Conservation (phyloP, 1,140 invertebrate species). For the Euwallacea similis region DNA sequence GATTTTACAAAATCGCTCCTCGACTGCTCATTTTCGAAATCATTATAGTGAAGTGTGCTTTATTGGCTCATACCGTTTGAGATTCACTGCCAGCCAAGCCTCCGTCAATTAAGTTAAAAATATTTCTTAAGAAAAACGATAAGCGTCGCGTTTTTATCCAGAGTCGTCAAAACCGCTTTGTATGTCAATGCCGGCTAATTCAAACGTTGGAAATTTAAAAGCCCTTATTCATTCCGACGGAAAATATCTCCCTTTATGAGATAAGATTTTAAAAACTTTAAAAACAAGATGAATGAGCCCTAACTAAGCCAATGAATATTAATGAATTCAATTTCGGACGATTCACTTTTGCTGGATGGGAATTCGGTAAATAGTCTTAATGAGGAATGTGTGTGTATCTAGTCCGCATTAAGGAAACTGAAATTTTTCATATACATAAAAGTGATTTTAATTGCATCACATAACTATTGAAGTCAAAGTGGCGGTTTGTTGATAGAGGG, state of each 20-base stretch:
- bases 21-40: not conserved
- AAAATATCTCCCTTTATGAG: conserved; percentile 30
- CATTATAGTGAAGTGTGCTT: too few relatives aligned
- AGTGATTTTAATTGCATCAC: too few relatives aligned
- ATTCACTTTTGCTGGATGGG: conserved; percentile 1
- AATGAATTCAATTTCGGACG: conserved; percentile 20
- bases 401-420: too few relatives aligned
- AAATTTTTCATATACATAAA: too few relatives aligned
- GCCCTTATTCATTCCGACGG: conserved; percentile 10
- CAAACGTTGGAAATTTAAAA: conserved; percentile 30
- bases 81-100: not conserved
- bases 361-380: not conserved
- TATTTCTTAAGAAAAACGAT: conserved; percentile 37
- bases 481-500: too few relatives aligned
- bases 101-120: conserved; percentile 12
- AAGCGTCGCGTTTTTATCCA: conserved; percentile 31
- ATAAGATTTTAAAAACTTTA: conserved; percentile 35
- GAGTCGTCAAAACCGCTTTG: conserved; percentile 29
- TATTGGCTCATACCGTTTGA: not conserved
- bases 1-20: not conserved
- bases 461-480: too few relatives aligned
- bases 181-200: conserved; percentile 42
- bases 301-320: conserved; percentile 40
- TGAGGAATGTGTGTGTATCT: not conserved
- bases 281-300: conserved; percentile 28